Evolutionary conservation across 2,113 vertebrate genomes (phyloP).

Genomic region (Colossoma macropomum): DNA sequence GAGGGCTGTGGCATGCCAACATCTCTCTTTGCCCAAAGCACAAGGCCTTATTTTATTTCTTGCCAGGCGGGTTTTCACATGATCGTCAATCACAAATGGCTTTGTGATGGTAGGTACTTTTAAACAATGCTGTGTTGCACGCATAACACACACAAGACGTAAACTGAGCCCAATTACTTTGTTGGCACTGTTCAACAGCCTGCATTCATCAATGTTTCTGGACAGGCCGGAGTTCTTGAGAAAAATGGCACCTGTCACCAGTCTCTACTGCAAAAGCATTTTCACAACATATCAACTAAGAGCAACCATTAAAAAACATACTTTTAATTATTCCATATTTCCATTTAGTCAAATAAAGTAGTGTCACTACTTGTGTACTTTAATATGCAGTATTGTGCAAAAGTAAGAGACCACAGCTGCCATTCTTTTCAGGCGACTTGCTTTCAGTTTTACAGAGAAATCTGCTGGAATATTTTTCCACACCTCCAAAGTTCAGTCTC

Average conservation of each 20-base stretch:
- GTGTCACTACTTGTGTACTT: too few species aligned
- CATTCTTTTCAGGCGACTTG: too few species aligned
- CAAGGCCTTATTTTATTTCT: constrained; percentile 17
- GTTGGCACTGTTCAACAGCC: not conserved
- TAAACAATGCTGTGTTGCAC: constrained; percentile 7
- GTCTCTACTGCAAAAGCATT: not conserved
- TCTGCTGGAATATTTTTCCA: too few species aligned
- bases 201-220: constrained; percentile 4
- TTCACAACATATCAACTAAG: not conserved
- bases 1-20: constrained; percentile 3
- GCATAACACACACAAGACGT: not conserved
- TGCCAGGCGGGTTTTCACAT: not conserved
- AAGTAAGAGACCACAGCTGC: too few species aligned
- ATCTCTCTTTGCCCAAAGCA: constrained; percentile 3
- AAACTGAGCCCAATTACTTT: constrained; percentile 16
- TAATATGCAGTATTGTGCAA: too few species aligned
- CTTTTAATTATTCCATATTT: too few species aligned
- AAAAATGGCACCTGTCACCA: not conserved
- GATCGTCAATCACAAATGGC: constrained; percentile 8
- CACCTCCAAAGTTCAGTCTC: too few species aligned
- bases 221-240: not conserved
- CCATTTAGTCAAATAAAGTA: too few species aligned
- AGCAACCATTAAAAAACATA: too few species aligned
- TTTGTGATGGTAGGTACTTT: constrained; percentile 29
- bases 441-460: too few species aligned